These are phyloP conservation scores for Polia nebulosa DNA, from an alignment of 2,888 invertebrate genomes.

Conservation along the genomic window DNA sequence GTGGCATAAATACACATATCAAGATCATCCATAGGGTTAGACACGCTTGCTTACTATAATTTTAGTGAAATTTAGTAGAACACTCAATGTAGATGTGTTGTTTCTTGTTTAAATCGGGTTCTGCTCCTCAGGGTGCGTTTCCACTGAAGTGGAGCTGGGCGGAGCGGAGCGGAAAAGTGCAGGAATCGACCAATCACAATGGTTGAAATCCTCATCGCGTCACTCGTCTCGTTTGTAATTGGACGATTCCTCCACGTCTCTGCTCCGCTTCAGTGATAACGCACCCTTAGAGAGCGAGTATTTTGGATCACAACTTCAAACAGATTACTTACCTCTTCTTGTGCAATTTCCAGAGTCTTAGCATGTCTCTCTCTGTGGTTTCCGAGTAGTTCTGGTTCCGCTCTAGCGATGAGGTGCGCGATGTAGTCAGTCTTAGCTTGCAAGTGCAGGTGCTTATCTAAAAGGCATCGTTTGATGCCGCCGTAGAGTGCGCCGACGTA, in stretches of 20 bases:
- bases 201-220: no score
- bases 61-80: not conserved
- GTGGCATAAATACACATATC: not conserved
- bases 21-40: not conserved
- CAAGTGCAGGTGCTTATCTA: slow-evolving; percentile 97
- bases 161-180: no score
- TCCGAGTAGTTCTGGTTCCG: slow-evolving; percentile 97
- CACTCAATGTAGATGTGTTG: not conserved
- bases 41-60: not conserved
- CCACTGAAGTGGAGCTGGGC: no score
- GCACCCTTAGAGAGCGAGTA: not conserved
- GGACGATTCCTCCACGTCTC: no score
- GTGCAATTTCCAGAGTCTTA: slow-evolving; percentile 98
- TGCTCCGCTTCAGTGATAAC: no score
- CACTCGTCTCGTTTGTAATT: no score
- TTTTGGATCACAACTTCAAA: not conserved
- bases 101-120: not conserved
- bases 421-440: slow-evolving; percentile 97
- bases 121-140: no score
- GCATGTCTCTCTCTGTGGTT: slow-evolving; percentile 97
- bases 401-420: slow-evolving; percentile 96
- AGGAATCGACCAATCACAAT: no score
- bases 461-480: slow-evolving; percentile 96
- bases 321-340: slow-evolving; percentile 94
- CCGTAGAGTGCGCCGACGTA: slow-evolving; percentile 96